Evolutionary conservation across 2,113 vertebrate species (phyloP).

Genomic region (human): DNA sequence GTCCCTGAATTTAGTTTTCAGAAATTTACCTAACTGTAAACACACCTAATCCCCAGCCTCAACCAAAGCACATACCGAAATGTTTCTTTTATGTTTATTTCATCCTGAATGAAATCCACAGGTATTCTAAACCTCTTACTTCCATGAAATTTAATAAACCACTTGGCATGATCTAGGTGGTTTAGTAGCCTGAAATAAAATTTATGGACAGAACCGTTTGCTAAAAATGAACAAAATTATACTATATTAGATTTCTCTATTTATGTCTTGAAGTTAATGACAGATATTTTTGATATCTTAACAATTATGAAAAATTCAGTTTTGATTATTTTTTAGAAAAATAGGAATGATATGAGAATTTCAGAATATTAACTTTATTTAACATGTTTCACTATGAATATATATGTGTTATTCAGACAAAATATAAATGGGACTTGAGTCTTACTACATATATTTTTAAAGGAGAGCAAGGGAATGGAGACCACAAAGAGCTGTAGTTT

Average conservation of each 20-base stretch:
- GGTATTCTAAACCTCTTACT: neutral
- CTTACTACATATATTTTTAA: neutral
- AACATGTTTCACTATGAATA: neutral
- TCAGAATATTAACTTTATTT: neutral
- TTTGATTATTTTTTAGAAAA: conserved; percentile 4
- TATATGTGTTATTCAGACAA: neutral
- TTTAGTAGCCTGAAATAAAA: conserved; percentile 53
- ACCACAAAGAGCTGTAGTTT: neutral
- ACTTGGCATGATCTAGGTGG: neutral
- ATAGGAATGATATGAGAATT: neutral
- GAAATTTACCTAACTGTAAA: conserved; percentile 47
- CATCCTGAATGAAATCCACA: conserved; percentile 27
- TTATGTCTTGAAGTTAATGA: neutral
- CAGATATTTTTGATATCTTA: neutral
- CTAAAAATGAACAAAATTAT: neutral
- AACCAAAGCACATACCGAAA: neutral
- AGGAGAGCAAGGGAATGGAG: neutral
- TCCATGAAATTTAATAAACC: neutral
- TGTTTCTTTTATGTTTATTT: conserved; percentile 47
- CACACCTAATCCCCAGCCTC: neutral
- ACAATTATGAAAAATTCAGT: neutral
- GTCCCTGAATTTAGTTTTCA: conserved; percentile 52
- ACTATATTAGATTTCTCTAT: neutral
- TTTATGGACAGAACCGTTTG: neutral
- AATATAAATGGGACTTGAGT: neutral